These are phyloP conservation scores for Antigone vipio DNA, from an alignment of 2,113 vertebrate genomes.

Conservation along the genomic window DNA sequence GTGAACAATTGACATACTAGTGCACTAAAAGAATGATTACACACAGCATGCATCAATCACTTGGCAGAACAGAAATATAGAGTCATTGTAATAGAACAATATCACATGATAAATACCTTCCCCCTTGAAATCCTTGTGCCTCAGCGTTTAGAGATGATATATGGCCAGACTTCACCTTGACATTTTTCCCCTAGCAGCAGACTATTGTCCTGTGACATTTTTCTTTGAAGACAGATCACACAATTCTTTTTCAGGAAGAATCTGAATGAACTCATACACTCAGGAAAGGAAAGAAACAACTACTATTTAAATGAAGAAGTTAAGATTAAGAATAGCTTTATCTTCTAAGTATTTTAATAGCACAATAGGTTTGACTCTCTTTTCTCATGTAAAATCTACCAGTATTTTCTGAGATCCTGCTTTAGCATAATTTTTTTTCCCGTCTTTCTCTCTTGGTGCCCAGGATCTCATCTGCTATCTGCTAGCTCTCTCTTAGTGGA, in stretches of 20 bases:
- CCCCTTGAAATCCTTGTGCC: conserved; percentile 60
- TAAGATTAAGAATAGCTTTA: background rate
- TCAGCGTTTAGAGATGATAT: conserved; percentile 61
- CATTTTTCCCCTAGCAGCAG: conserved; percentile 19
- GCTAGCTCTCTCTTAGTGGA: background rate
- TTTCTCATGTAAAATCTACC: background rate
- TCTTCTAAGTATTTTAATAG: background rate
- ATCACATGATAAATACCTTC: conserved; percentile 73
- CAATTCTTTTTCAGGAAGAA: background rate
- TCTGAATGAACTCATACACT: background rate
- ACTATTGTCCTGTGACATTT: conserved; percentile 25
- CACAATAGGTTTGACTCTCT: background rate
- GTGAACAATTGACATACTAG: conserved; percentile 9
- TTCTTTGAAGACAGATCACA: background rate
- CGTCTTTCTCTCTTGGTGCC: background rate
- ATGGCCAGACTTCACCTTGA: conserved; percentile 58
- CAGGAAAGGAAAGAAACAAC: background rate
- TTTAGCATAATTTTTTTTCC: background rate
- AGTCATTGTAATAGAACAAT: conserved; percentile 69
- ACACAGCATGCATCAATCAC: conserved; percentile 67
- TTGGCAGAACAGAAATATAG: conserved; percentile 58
- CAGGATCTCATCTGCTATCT: background rate
- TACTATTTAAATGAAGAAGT: background rate
- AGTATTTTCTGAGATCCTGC: background rate
- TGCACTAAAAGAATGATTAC: conserved; percentile 65